Percentiles rank a stretch among this genome's conserved stretches.
These are phyloP conservation scores for Globicephala melas DNA, from an alignment of 2,113 vertebrate genomes.

Conservation along the genomic window DNA sequence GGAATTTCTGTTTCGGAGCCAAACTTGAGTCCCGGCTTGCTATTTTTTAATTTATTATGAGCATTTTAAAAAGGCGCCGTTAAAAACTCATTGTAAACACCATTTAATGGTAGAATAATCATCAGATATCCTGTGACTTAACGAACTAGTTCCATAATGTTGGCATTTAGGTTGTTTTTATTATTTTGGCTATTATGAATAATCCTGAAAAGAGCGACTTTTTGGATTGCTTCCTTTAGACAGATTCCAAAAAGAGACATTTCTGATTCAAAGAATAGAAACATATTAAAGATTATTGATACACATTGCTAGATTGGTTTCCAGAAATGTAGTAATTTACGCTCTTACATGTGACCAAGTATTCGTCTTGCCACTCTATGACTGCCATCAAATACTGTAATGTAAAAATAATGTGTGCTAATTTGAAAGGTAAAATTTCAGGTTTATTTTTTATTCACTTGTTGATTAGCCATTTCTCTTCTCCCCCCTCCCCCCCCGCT, in stretches of 20 bases:
- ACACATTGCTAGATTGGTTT: background rate
- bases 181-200: conserved; percentile 15
- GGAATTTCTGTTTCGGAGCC: background rate
- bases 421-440: background rate
- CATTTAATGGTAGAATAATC: background rate
- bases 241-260: background rate
- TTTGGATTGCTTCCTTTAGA: background rate
- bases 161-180: background rate
- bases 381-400: background rate
- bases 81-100: conserved; percentile 21
- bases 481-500: background rate
- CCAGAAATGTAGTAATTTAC: background rate
- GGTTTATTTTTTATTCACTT: background rate
- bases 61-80: background rate
- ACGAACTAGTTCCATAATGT: background rate
- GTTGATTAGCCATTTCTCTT: background rate
- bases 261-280: background rate
- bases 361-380: background rate
- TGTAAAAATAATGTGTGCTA: background rate
- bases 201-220: background rate
- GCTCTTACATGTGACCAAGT: background rate
- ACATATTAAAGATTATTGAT: background rate
- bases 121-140: background rate
- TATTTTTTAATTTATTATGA: background rate
- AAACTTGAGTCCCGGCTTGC: background rate